phyloP scores from a whole-genome alignment of 92 coral and sea anemone species.

The Hydrozoanthus gracilis region DNA sequence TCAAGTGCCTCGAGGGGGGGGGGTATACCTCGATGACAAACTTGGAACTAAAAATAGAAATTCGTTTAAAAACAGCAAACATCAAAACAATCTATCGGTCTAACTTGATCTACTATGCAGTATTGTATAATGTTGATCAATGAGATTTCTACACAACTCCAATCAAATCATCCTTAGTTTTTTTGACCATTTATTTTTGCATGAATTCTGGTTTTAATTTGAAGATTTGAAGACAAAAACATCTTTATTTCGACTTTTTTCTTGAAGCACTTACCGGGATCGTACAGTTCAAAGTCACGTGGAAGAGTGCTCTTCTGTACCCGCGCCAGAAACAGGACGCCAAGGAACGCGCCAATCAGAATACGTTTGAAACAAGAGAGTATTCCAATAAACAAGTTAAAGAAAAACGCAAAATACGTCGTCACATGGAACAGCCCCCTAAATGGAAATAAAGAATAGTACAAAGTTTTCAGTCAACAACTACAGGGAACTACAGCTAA shows the following conservation, averaged over 20 bases:
- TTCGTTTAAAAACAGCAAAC: no score
- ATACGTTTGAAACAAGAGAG: conserved; percentile 79
- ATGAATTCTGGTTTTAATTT: no score
- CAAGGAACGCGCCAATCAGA: conserved; percentile 67
- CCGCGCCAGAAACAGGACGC: conserved; percentile 84
- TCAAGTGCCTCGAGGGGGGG: not conserved
- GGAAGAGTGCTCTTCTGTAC: conserved; percentile 83
- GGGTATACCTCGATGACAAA: not conserved
- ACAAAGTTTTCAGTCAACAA: not conserved
- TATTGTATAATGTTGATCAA: no score
- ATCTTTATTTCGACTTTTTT: no score
- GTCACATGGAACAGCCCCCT: conserved; percentile 87
- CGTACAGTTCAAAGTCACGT: conserved; percentile 83
- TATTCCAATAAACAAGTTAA: conserved; percentile 87
- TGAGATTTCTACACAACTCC: no score
- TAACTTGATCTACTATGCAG: no score
- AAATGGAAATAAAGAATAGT: not conserved
- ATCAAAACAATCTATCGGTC: no score
- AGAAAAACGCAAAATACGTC: conserved; percentile 83
- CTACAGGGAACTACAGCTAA: no score
- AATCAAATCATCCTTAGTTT: no score
- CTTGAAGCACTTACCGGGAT: conserved; percentile 71
- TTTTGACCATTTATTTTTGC: no score
- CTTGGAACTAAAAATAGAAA: no score
- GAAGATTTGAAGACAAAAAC: no score